Percentiles rank a stretch among this genome's conserved stretches.
phyloP scores from a whole-genome alignment of 2,797 vertebrate genomes.

The Sebastes iracundus region DNA sequence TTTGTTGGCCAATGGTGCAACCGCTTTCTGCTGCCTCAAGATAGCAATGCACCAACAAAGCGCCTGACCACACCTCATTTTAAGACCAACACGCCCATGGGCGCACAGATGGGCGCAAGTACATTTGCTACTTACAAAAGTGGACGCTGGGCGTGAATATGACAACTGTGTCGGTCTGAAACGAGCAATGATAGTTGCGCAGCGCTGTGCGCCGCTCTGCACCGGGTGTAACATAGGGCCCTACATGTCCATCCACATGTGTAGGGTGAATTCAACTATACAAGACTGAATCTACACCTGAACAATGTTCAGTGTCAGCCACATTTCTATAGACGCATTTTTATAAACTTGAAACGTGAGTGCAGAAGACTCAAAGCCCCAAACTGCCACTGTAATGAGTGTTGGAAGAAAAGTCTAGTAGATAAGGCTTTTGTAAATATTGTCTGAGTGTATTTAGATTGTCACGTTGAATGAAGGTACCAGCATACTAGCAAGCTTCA shows the following conservation, averaged over 20 bases:
- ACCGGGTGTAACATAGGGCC: no score
- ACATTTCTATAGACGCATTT: slow-evolving; percentile 23
- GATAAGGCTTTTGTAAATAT: slow-evolving; percentile 75
- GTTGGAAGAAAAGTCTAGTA: slow-evolving; percentile 34
- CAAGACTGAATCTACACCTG: not conserved
- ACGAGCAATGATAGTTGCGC: no score
- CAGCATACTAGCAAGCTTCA: slow-evolving; percentile 50
- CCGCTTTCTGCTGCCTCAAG: no score
- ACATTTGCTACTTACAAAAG: no score
- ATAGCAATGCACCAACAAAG: no score
- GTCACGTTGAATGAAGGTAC: slow-evolving; percentile 69
- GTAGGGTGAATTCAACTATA: slow-evolving; percentile 11
- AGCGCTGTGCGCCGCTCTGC: no score
- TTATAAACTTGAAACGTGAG: slow-evolving; percentile 20
- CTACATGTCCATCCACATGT: not conserved
- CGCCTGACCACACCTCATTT: no score
- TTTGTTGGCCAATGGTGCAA: no score
- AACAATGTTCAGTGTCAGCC: slow-evolving; percentile 15
- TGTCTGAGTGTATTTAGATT: slow-evolving; percentile 61
- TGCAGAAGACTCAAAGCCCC: slow-evolving; percentile 31
- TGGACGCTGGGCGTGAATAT: no score
- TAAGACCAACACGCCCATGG: no score
- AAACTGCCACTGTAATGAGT: slow-evolving; percentile 38
- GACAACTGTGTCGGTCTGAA: no score
- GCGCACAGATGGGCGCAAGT: no score